phyloP scores from a whole-genome alignment of 2,113 vertebrate genomes.

The Pangasianodon gigas region DNA sequence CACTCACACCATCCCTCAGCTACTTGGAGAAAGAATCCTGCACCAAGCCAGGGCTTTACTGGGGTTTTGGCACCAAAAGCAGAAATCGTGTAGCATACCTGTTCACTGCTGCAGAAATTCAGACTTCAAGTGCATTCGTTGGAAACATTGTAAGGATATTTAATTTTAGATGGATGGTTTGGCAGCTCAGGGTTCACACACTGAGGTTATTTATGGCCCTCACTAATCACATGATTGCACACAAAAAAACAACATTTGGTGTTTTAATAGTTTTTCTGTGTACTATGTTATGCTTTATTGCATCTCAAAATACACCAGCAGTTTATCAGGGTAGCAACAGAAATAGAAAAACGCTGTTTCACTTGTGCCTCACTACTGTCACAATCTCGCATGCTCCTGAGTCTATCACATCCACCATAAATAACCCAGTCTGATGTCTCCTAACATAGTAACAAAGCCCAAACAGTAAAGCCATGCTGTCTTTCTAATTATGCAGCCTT shows the following conservation, averaged over 20 bases:
- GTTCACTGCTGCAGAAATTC: not conserved
- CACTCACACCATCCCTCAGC: slow-evolving; percentile 6
- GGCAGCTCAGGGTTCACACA: not conserved
- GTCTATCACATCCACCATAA: slow-evolving; percentile 37
- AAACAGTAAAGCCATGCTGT: slow-evolving; percentile 41
- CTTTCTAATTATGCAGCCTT: slow-evolving; percentile 53
- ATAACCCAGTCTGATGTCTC: slow-evolving; percentile 52
- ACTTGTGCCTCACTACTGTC: slow-evolving; percentile 50
- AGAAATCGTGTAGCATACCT: not conserved
- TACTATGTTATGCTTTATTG: not conserved
- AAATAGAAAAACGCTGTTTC: slow-evolving; percentile 18
- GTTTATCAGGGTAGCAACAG: slow-evolving; percentile 16
- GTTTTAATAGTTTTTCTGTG: not conserved
- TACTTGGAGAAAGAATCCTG: not conserved
- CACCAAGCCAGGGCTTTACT: not conserved
- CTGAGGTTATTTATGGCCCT: not conserved
- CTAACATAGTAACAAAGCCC: slow-evolving; percentile 49
- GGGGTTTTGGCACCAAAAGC: not conserved
- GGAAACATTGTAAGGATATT: not conserved
- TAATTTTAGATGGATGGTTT: not conserved
- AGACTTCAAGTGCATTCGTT: not conserved
- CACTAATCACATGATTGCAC: not conserved
- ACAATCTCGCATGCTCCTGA: slow-evolving; percentile 32
- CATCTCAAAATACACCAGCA: not conserved
- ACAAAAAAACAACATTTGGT: not conserved